Base-by-base conservation (phyloP, 2,888 invertebrate species). In the Sarcophaga carnaria region DNA sequence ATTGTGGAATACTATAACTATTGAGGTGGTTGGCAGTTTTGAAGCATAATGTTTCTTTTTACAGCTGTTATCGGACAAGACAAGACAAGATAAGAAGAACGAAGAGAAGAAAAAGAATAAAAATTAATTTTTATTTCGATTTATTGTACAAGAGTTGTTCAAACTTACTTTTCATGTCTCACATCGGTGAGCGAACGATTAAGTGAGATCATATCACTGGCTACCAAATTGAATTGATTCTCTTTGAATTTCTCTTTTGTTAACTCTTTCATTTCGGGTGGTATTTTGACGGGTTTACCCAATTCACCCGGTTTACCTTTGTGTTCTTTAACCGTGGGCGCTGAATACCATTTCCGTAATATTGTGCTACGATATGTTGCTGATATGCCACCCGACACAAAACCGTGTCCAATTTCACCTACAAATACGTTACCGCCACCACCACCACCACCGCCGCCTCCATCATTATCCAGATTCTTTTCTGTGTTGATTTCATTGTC, bases 1-100 rank as follows among this genome's bases (percentile, higher is more conserved):
- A 93, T 99, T 99, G 94, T 99, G 99, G 94, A 99, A 99, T 78
- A 99, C 99, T 91, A 99, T 99, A 87, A 99, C 98, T 90, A 99
- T 98, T 91, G 98, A 98, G 27, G 99, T 99, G 64, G 97, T 96
- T 5, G 99, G 99, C 91, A 99, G 94, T 88, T 96, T 94, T 70
- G 95, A 95, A 63, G 96, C 96, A 93, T 98, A 97, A 81, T 94
- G 94, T 93, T 98, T 98, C 90, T 94, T 95, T 93, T 96, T 97
- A 93, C 98, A 98, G 87, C 97, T 97, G 60, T 10, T 79, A 70
- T 6, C 22, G 92, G 70, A 54, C 6, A 49, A 20, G 8, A 22
- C n/a, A 47, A 27, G 54, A 59, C 3, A 17, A 49, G 67, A 62
- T 81, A 71, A n/a, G 45, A 79, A 70, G 45, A 59, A 66, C 37